Conservation (phyloP, 2,113 vertebrate species). For the Shinisaurus crocodilurus region DNA sequence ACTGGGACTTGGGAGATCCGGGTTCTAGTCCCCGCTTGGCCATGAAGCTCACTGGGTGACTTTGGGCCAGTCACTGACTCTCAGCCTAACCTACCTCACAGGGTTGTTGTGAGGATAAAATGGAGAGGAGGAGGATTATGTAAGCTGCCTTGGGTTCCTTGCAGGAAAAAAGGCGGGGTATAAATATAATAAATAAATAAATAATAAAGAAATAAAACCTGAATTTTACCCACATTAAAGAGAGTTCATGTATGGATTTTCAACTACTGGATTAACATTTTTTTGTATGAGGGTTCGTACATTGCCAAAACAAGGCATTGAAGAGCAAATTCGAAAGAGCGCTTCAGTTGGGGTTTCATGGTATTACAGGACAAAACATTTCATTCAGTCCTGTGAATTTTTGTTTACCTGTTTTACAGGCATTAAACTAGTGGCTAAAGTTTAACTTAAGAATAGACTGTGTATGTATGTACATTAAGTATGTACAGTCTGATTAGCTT, state of each 20-base stretch:
- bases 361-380: neutral
- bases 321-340: neutral
- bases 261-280: neutral
- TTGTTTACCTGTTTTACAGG: neutral
- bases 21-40: no score
- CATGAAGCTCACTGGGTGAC: no score
- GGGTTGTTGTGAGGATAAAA: no score
- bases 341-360: neutral
- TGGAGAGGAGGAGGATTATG: no score
- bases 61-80: no score
- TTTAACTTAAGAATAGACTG: neutral
- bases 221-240: neutral
- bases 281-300: neutral
- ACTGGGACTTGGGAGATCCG: no score
- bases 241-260: neutral
- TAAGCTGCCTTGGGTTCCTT: no score
- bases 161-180: no score
- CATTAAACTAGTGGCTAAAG: neutral
- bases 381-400: neutral
- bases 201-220: no score
- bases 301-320: neutral
- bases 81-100: no score
- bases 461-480: no score
- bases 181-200: no score
- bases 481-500: neutral